Conservation (phyloP, 2,113 vertebrate species). For the Tetrao urogallus region DNA sequence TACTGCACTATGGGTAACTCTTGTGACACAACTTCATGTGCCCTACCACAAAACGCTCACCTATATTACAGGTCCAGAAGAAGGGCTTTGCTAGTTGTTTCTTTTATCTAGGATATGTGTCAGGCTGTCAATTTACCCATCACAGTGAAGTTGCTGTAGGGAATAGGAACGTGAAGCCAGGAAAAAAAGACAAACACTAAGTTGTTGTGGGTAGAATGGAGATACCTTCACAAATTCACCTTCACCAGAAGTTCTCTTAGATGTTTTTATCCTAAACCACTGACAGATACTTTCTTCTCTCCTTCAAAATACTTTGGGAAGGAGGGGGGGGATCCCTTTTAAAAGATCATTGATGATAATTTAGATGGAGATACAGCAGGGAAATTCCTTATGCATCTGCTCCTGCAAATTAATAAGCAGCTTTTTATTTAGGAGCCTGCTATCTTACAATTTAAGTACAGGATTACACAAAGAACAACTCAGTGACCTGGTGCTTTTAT, state of each 20-base stretch:
- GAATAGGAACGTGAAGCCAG: not conserved
- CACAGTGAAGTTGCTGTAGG: not conserved
- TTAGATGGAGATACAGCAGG: not conserved
- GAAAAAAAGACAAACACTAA: not conserved
- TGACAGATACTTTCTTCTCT: not conserved
- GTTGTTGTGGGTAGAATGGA: not conserved
- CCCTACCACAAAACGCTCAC: fast-evolving
- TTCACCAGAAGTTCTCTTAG: not conserved
- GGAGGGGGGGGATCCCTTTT: not conserved
- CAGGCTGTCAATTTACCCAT: not conserved
- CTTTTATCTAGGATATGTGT: not conserved
- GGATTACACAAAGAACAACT: not conserved
- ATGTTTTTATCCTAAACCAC: not conserved
- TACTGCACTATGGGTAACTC: not conserved
- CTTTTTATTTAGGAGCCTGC: constrained; percentile 8
- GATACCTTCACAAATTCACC: not conserved
- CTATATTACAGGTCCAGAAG: too few species aligned
- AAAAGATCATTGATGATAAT: not conserved
- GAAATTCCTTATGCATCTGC: not conserved
- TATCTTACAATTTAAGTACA: not conserved
- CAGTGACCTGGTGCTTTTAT: not conserved
- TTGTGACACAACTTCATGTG: not conserved
- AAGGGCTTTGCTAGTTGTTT: not conserved
- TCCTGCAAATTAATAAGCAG: not conserved
- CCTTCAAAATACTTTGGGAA: not conserved